A percentile compares a stretch with the other conserved stretches of the same genome.
Conservation (phyloP, 1,140 invertebrate species). For the Melanaphis sacchari region DNA sequence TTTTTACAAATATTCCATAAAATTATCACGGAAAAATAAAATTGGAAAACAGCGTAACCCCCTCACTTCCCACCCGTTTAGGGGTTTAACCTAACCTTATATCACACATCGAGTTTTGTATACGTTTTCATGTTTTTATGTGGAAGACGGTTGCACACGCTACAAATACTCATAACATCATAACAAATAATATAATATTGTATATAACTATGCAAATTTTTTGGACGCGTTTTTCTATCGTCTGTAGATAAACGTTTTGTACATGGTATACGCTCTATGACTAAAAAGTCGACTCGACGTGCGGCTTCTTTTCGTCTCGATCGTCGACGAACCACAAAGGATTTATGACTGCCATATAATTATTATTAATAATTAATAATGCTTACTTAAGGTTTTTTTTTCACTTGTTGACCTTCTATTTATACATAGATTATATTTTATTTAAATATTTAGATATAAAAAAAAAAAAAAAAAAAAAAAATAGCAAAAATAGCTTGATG, state of each 20-base stretch:
- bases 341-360: background rate
- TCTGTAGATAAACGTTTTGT: background rate
- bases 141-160: too few relatives aligned
- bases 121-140: background rate
- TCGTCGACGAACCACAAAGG: background rate
- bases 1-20: too few relatives aligned
- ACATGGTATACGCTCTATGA: too few relatives aligned
- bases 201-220: background rate
- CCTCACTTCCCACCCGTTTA: too few relatives aligned
- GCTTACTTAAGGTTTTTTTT: background rate
- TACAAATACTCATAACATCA: background rate
- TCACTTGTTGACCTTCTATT: background rate
- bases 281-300: background rate
- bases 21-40: too few relatives aligned
- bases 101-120: background rate
- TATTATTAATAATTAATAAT: background rate
- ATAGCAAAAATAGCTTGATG: background rate
- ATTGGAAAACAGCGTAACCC: too few relatives aligned
- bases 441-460: background rate
- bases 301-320: background rate
- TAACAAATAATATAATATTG: background rate
- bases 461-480: background rate
- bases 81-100: too few relatives aligned
- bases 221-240: background rate
- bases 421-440: background rate